These are phyloP conservation scores for Pomatostomus ruficeps DNA, from an alignment of 2,113 vertebrate species.

Conservation along the genomic window DNA sequence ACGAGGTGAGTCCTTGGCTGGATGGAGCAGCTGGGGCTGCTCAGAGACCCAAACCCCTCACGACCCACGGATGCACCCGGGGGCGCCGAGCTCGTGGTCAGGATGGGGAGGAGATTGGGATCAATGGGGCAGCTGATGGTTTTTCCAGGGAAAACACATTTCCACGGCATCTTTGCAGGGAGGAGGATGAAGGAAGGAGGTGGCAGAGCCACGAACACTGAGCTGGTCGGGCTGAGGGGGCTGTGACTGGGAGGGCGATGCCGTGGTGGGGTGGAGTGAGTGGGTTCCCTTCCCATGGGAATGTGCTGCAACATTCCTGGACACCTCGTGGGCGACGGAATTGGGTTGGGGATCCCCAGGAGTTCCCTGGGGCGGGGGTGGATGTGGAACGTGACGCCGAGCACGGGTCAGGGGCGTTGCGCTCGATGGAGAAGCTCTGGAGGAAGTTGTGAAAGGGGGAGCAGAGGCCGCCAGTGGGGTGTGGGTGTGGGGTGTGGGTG, in stretches of 20 bases:
- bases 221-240: neutral
- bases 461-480: neutral
- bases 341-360: fast-evolving
- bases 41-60: fast-evolving
- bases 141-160: neutral
- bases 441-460: slow-evolving; percentile 37
- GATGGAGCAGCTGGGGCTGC: neutral
- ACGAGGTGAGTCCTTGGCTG: fast-evolving
- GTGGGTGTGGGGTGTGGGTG: neutral
- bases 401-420: neutral
- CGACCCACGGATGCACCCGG: fast-evolving
- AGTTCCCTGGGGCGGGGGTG: neutral
- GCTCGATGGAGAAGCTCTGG: neutral
- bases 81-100: fast-evolving
- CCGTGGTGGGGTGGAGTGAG: fast-evolving
- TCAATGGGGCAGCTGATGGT: fast-evolving
- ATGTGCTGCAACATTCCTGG: neutral
- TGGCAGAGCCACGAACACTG: neutral
- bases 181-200: neutral
- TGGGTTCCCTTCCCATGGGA: neutral
- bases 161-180: fast-evolving
- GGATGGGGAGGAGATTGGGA: fast-evolving
- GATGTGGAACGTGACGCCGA: neutral
- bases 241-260: neutral
- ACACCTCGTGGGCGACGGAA: fast-evolving